Evolutionary conservation across 2,888 invertebrate genomes (phyloP).

Genomic region (Brachyptera risi): DNA sequence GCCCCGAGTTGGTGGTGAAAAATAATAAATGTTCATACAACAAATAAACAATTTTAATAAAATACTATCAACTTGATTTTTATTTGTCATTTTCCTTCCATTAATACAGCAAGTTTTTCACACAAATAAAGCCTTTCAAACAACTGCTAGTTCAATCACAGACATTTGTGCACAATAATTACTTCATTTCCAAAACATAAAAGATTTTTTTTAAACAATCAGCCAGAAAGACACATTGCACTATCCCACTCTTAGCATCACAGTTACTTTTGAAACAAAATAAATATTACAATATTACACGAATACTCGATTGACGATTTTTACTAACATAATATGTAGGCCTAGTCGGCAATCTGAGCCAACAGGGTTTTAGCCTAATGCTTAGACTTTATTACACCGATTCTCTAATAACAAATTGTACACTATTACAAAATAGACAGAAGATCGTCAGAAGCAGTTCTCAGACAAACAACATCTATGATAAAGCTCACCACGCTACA

Average conservation of each 20-base stretch:
- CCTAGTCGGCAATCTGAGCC: too few species aligned
- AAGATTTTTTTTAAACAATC: neutral
- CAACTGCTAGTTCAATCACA: constrained; percentile 12
- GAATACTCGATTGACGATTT: too few species aligned
- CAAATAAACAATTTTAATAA: constrained; percentile 21
- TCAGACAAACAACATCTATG: too few species aligned
- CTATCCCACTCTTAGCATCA: constrained; percentile 27
- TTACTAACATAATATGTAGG: too few species aligned
- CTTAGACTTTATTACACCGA: too few species aligned
- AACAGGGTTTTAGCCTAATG: too few species aligned
- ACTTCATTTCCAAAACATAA: neutral
- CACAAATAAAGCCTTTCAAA: constrained; percentile 8
- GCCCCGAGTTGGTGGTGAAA: too few species aligned
- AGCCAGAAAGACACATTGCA: constrained; percentile 26
- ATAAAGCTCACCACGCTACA: too few species aligned
- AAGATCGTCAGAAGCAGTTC: too few species aligned
- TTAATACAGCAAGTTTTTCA: neutral
- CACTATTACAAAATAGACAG: neutral
- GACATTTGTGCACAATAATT: constrained; percentile 13
- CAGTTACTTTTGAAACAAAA: constrained; percentile 18
- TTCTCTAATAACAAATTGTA: too few species aligned
- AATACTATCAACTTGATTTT: constrained; percentile 25
- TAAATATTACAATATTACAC: constrained; percentile 4
- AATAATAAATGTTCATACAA: too few species aligned
- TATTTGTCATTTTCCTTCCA: neutral